Base-by-base conservation (phyloP, 2,888 invertebrate species). In the Mycogona germanica region DNA sequence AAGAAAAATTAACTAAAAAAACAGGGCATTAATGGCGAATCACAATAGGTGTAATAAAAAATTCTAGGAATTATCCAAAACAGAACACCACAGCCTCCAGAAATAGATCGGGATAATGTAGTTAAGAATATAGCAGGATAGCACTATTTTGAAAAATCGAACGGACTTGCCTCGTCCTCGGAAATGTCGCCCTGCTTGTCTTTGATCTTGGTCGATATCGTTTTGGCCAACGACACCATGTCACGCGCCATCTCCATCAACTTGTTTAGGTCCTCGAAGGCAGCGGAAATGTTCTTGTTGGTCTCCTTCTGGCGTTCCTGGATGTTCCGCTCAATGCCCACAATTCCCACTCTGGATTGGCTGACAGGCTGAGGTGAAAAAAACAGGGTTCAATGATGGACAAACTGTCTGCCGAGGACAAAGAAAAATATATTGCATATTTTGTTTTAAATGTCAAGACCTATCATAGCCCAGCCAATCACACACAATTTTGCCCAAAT, bases 161-260 rank as follows among this genome's bases (percentile, higher is more conserved):
- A 26, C 7, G n/a, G 17, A 9, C 25, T 4, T 45, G 70, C 71
- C 67, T 76, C 97, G 73, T 98, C 96, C 70, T 96, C 93, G 3
- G 91, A 89, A 60, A 96, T 88, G 65, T 91, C 88, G 40, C 93
- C 95, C 74, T 93, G 88, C 66, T 87, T 85, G 63, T 92, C 89
- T 78, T 82, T 81, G 63, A 98, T 89, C 76, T 91, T 95, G 47
- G 78, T 79, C 28, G 96, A 89, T 64, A 98, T 96, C 60, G 78
- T 84, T 68, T 88, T 88, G 0, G 96, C 89, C 60, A 98, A 73
- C 1, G 75, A 72, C 41, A 98, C 97, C 98, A 98, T 98, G 62
- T 97, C 95, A 69, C 93, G 88, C 0, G 97, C 97, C 80, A 88
- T 89, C 25, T 79, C 80, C 87, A 99, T 98, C 2, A 98, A 75